Evolutionary conservation across 92 coral and sea anemone genomes (phyloP).

Genomic region (Ricordea florida): DNA sequence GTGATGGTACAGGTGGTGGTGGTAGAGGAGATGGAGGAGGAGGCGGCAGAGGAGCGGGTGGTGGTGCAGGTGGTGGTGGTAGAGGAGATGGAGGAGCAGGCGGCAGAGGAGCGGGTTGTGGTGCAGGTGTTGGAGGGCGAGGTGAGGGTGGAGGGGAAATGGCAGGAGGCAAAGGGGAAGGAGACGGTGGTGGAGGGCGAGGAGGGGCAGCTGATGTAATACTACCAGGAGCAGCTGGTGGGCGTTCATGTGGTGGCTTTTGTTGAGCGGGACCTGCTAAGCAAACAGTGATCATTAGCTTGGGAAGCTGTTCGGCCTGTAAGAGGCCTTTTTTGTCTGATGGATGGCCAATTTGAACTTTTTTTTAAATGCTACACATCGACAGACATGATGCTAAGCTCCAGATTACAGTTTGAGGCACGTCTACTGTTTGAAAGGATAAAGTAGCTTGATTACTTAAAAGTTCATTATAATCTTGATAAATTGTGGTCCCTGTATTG

Average conservation of each 20-base stretch:
- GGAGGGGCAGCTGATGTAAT: neutral
- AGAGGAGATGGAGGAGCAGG: neutral
- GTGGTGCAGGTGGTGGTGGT: neutral
- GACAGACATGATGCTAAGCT: no score
- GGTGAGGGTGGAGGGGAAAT: slow-evolving; percentile 6
- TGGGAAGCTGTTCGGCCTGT: neutral
- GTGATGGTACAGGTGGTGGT: neutral
- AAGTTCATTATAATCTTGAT: no score
- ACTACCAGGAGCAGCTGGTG: neutral
- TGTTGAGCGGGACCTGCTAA: no score
- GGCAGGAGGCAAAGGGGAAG: neutral
- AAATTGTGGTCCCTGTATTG: no score
- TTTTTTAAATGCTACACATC: no score
- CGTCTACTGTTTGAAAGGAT: no score
- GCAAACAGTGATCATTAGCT: neutral
- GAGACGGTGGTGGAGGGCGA: slow-evolving; percentile 1
- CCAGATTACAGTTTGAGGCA: no score
- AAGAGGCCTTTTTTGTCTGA: no score
- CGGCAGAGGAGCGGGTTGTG: neutral
- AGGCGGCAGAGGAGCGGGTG: slow-evolving; percentile 4
- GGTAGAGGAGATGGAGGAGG: slow-evolving; percentile 2
- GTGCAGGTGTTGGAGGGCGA: neutral
- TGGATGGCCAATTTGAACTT: no score
- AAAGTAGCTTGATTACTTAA: no score
- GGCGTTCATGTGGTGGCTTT: no score